Evolutionary conservation across 2,797 vertebrate genomes (phyloP), one percentile per base, ranked within the genome.

Genomic region (Acanthurus tractus): DNA sequence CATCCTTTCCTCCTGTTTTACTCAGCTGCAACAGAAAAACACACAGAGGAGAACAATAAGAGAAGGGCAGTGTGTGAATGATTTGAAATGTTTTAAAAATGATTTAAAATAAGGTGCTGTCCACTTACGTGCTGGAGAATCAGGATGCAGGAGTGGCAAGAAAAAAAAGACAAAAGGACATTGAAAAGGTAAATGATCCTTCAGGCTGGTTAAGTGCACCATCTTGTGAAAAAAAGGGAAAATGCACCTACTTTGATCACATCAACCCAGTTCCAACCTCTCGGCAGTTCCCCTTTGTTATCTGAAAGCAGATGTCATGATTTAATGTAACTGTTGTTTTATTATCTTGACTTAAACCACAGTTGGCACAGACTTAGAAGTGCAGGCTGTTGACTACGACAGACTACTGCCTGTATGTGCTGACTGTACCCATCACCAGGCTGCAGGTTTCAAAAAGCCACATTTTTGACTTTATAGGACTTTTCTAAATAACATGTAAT

Each of bases 221-320:
- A 81, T 38, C 52, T 72, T 25, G 65, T 88, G 70, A 54, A 54
- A 6, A 52, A 74, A 67, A 62, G 15, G 1, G 8, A 6, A 63
- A 79, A 23, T 57, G 34, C 45, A 88, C 82, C 6, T 86, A 99
- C 98, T 96, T 99, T 99, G 82, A 99, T 96, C 14, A 99, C 98
- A 2, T 99, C 98, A 10, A 98, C 94, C 98, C 98, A 99, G 93
- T 99, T 97, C 98, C 98, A 99, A 12, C 98, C 98, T 94, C 98
- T 94, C 0, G 98, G 98, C 65, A 99, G 94, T 20, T 99, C 97
- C n/a, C 98, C 98, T 91, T 96, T 98, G 88, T 97, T 94, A 94
- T 99, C 98, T 98, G 85, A 54, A 89, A 78, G 49, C 44, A 81
- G 14, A 72, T 66, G 49, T 8, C 18, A 56, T 29, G 0, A 44